Base-by-base conservation (phyloP, 2,888 invertebrate genomes). In the Cephus runcator region DNA sequence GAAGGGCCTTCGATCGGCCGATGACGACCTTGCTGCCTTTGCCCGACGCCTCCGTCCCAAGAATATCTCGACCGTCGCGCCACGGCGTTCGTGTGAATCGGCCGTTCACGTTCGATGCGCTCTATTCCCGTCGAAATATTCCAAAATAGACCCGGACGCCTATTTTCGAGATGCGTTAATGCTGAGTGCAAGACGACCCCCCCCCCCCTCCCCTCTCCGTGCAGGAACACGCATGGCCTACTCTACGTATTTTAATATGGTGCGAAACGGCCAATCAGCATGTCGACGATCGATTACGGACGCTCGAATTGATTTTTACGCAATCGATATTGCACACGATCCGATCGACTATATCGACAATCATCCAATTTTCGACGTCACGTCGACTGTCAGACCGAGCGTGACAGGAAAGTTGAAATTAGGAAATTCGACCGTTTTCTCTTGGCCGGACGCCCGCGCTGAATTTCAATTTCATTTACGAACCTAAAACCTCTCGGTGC, bases 371-470 rank as follows among this genome's bases (percentile, higher is more conserved):
- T 35, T 12, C 31, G 40, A 69, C 30, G 75, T 11, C 69, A 75
- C 77, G 75, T 77, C 40, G 69, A 30, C 75, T 71, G 76, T 68
- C 68, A 69, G 78, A 56, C 75, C 73, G 78, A 78, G 78, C 78
- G 78, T 78, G 78, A 76, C 78, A 73, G 40, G 78, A 78, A 76
- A 78, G 78, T 75, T 76, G 78, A 76, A 73, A 78, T 76, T 71
- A 75, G 78, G 78, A 78, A 78, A 78, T 76, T 78, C 40, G 75
- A 31, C 33, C 69, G 78, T 78, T 78, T 78, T 78, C 75, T 76
- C 75, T 68, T 34, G 31, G 71, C 33, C 31, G 71, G 71, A 15
- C 71, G 34, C 12, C 9, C 71, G 73, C 15, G n/a, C 40, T 74
- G 36, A 74, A 74, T 74, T 36, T 36, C 74, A 74, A 74, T 74